Conservation (phyloP, 2,797 vertebrate genomes). For the Ctenopoma multispine region DNA sequence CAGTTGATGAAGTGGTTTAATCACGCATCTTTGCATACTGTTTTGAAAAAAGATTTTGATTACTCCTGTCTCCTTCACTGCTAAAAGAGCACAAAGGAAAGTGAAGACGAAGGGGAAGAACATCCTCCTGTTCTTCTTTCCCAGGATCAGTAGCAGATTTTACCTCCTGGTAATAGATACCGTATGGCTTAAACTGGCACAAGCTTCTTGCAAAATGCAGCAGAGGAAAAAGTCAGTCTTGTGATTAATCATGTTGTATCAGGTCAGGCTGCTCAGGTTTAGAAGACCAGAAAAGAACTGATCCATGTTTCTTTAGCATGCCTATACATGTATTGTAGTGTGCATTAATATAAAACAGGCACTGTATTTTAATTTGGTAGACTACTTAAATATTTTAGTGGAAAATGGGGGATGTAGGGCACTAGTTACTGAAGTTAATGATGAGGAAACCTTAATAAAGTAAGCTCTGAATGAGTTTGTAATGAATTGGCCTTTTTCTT, state of each 20-base stretch:
- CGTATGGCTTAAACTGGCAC: constrained; percentile 7
- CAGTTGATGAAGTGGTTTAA: constrained; percentile 36
- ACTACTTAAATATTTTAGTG: too few relatives aligned
- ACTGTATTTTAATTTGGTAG: too few relatives aligned
- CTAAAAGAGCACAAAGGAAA: constrained; percentile 13
- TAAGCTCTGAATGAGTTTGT: too few relatives aligned
- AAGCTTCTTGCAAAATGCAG: not conserved
- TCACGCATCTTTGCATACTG: constrained; percentile 7
- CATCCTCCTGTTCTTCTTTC: not conserved
- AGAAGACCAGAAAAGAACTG: not conserved
- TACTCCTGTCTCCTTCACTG: constrained; percentile 11
- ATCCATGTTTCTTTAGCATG: not conserved
- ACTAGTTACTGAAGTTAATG: too few relatives aligned
- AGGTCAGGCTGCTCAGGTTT: constrained; percentile 15
- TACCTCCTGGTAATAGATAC: constrained; percentile 17
- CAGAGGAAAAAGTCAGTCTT: not conserved
- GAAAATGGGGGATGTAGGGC: too few relatives aligned
- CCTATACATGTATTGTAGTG: not conserved
- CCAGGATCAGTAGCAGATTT: constrained; percentile 16
- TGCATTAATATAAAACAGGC: too few relatives aligned
- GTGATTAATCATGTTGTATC: constrained; percentile 12
- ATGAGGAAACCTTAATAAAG: too few relatives aligned
- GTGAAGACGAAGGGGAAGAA: not conserved
- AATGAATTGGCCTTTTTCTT: not conserved
- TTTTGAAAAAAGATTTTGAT: constrained; percentile 21